These are phyloP conservation scores for Sphaerolaimus hirsutus DNA, from an alignment of 2,888 invertebrate genomes.

Conservation along the genomic window DNA sequence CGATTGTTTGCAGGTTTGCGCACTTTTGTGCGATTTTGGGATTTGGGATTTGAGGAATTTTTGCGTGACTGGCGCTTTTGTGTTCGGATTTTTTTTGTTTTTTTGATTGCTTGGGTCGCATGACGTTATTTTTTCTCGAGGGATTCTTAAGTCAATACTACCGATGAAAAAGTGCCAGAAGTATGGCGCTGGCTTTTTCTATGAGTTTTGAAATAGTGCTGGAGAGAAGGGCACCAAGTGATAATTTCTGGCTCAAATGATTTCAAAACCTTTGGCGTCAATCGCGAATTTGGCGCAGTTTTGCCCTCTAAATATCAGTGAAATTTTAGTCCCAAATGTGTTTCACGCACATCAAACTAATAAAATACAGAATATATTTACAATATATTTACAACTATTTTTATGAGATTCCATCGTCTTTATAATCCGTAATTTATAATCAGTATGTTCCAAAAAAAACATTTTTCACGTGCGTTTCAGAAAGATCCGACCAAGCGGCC, in stretches of 20 bases:
- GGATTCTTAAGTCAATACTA: too few species aligned
- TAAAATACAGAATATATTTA: not conserved
- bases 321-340: not conserved
- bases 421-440: not conserved
- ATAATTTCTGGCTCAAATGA: too few species aligned
- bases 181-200: too few species aligned
- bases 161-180: too few species aligned
- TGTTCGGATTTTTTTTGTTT: too few species aligned
- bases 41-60: too few species aligned
- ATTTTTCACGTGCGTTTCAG: slow-evolving; percentile 10
- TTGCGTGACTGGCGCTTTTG: not conserved
- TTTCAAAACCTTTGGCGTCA: too few species aligned
- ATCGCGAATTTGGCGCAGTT: not conserved
- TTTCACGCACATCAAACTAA: too few species aligned
- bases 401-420: not conserved
- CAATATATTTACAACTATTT: not conserved
- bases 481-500: slow-evolving; percentile 36
- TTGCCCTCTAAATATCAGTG: not conserved
- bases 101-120: too few species aligned
- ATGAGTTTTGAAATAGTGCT: too few species aligned
- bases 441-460: not conserved
- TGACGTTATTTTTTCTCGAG: too few species aligned
- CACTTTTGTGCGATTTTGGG: slow-evolving; percentile 44
- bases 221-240: too few species aligned
- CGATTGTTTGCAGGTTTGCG: slow-evolving; percentile 86